These are phyloP conservation scores for Choristoneura rosaceana DNA, from an alignment of 2,888 invertebrate genomes.

Conservation along the genomic window DNA sequence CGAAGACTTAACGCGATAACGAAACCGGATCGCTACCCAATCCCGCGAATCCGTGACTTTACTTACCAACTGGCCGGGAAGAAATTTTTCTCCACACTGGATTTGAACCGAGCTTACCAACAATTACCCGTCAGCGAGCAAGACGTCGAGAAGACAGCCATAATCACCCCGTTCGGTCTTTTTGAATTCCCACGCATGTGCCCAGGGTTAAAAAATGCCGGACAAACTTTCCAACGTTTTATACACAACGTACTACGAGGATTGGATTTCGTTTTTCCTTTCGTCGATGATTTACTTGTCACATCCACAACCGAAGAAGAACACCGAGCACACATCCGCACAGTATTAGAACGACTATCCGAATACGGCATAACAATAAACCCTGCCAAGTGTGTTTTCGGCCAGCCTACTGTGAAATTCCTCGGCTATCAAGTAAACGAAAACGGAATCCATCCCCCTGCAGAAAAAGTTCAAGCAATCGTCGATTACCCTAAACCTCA, in stretches of 20 bases:
- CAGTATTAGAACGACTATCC: background rate
- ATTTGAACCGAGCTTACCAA: background rate
- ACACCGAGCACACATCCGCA: background rate
- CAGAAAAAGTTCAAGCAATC: constrained; percentile 47
- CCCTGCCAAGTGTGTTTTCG: constrained; percentile 48
- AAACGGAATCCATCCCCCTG: constrained; percentile 47
- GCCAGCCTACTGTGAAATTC: constrained; percentile 44
- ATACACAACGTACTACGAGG: too few relatives aligned
- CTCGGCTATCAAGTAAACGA: constrained; percentile 46
- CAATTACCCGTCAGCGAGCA: background rate
- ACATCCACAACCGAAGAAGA: background rate
- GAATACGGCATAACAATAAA: background rate
- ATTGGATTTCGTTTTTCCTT: background rate
- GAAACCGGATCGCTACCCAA: too few relatives aligned
- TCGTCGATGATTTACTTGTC: background rate
- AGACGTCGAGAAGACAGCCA: background rate
- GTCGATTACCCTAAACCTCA: constrained; percentile 33
- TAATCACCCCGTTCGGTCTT: background rate
- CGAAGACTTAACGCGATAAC: too few relatives aligned
- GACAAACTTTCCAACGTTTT: too few relatives aligned
- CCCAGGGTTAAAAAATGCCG: too few relatives aligned
- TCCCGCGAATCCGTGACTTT: background rate
- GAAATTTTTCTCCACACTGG: background rate
- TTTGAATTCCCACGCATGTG: too few relatives aligned
- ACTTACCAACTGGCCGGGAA: background rate